Evolutionary conservation across 2,888 invertebrate genomes (phyloP), one percentile per base, ranked within the genome.

Genomic region (Eupithecia abbreviata): DNA sequence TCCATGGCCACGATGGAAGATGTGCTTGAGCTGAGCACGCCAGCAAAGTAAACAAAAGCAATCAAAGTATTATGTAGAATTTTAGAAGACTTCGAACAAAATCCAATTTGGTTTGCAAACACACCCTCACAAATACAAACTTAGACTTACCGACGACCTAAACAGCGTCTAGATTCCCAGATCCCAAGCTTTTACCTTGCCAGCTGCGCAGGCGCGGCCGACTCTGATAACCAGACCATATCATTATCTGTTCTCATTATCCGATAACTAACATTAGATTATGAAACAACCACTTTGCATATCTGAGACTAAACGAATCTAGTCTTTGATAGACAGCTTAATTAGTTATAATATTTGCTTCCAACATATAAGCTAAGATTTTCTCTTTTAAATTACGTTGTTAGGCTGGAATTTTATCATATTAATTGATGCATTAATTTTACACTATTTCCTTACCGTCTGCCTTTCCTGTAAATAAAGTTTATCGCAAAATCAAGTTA

Each of bases 311-410:
- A 58, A 58, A 30, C 30, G 18, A 58, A 62, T 62, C 58, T 58
- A 62, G 62, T 62, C 30, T 62, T 62, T 62, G 62, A 62, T 62
- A 30, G 62, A 62, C 62, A 30, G 12, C 62, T 62, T 62, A 3
- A 62, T 62, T 62, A 30, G 10, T 30, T 30, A 18, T 55, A 2
- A 18, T 58, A 58, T 18, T 62, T 30, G 62, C 18, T 30, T 12
- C 10, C 58, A 18, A 18, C 18, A 10, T 18, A 2, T 9, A 18
- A 3, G 10, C 18, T 58, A 18, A 18, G n/a, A 58, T 58, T 58
- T 55, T 62, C 30, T 30, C 62, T 62, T 30, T 9, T 62, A 4
- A 12, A 62, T 62, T 4, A 62, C 4, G 62, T 30, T 30, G 30
- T 62, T 30, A 62, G 4, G 62, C 18, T 62, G 10, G 62, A 62